Conservation (phyloP, 2,113 vertebrate genomes). For the Acrocephalus arundinaceus region DNA sequence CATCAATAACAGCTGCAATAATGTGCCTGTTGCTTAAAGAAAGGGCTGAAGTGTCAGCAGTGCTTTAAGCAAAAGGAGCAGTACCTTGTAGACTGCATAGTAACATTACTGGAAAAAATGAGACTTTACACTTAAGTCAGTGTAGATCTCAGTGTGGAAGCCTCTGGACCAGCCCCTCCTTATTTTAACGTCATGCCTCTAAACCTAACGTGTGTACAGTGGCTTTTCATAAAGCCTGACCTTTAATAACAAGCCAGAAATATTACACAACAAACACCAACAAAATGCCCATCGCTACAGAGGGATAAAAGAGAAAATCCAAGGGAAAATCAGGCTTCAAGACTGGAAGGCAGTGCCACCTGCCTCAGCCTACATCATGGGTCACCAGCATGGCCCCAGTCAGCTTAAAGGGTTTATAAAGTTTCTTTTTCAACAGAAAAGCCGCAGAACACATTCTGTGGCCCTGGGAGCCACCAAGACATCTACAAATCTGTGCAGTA, state of each 20-base stretch:
- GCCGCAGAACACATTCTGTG: neutral
- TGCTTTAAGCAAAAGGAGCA: neutral
- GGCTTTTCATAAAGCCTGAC: conserved; percentile 28
- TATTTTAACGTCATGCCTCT: neutral
- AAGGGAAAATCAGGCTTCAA: neutral
- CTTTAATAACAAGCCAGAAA: neutral
- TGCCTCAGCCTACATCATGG: neutral
- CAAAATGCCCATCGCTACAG: rapidly evolving
- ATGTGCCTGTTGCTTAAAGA: neutral
- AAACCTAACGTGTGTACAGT: neutral
- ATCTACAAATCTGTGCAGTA: neutral
- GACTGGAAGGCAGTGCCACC: neutral
- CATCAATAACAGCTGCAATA: rapidly evolving
- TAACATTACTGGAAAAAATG: neutral
- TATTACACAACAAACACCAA: conserved; percentile 13
- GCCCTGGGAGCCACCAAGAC: neutral
- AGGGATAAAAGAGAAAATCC: neutral
- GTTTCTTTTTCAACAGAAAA: neutral
- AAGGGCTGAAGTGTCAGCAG: neutral
- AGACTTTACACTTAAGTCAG: neutral
- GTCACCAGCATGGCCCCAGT: neutral
- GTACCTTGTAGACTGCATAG: neutral
- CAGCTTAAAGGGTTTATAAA: neutral
- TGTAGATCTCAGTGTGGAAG: neutral
- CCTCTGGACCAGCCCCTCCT: neutral